These are phyloP conservation scores for Rhabdornis inornatus DNA, from an alignment of 2,113 vertebrate species.

Conservation along the genomic window DNA sequence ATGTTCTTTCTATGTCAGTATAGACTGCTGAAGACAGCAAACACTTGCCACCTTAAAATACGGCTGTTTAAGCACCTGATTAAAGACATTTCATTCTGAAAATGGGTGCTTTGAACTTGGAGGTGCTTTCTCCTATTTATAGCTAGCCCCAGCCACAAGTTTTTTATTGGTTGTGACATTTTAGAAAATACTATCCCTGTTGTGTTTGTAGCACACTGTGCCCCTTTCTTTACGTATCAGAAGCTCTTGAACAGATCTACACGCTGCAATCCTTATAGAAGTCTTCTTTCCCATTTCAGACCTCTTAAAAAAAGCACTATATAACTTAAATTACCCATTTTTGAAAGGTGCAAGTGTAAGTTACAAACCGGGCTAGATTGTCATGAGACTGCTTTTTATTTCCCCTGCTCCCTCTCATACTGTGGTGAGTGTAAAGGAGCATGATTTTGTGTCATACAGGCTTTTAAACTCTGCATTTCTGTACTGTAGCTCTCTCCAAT, in stretches of 20 bases:
- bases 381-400: not conserved
- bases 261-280: not conserved
- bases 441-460: not conserved
- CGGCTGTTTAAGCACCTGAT: not conserved
- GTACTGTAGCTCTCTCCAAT: not conserved
- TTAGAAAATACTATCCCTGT: not conserved
- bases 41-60: not conserved
- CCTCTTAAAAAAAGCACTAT: not conserved
- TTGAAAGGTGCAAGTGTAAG: not conserved
- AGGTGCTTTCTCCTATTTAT: not conserved
- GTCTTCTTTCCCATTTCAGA: not conserved
- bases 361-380: not conserved
- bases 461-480: not conserved
- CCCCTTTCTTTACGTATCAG: not conserved
- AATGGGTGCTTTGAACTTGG: not conserved
- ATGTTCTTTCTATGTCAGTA: rapidly evolving
- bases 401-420: not conserved
- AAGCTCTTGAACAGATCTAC: not conserved
- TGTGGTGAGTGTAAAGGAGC: not conserved
- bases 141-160: not conserved
- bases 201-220: not conserved
- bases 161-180: slow-evolving; percentile 8
- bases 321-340: not conserved
- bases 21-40: not conserved
- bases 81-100: not conserved